phyloP scores from a whole-genome alignment of 2,888 invertebrate genomes.

The Phytoseiulus persimilis region DNA sequence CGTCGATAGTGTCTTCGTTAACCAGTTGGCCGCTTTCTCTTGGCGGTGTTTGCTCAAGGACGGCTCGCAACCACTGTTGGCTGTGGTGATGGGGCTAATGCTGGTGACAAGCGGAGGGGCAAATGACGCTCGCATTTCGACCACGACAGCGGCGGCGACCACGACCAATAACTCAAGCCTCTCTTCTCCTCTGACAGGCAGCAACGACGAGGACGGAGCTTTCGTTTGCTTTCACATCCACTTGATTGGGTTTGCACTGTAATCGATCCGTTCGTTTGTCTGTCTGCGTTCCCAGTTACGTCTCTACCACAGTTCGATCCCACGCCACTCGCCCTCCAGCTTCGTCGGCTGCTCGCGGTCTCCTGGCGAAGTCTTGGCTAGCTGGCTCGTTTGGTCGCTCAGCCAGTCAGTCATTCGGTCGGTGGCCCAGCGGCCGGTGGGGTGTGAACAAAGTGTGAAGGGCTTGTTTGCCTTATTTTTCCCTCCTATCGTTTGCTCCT shows the following conservation, averaged over 20 bases:
- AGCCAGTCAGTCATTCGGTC: not conserved
- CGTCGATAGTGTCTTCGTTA: too few species aligned
- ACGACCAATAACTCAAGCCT: not conserved
- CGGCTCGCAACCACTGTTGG: not conserved
- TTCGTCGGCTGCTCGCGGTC: not conserved
- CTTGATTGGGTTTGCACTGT: not conserved
- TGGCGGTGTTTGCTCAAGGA: not conserved
- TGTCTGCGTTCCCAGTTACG: not conserved
- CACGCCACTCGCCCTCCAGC: not conserved
- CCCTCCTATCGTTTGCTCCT: not conserved
- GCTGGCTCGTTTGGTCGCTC: not conserved
- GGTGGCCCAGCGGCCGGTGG: not conserved
- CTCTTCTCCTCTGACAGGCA: not conserved
- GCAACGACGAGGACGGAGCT: not conserved
- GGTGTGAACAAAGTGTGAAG: not conserved
- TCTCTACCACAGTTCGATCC: not conserved
- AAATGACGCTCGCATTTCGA: not conserved
- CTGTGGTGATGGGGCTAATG: not conserved
- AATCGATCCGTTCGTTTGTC: not conserved
- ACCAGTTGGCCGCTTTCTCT: too few species aligned
- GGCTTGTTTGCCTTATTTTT: not conserved
- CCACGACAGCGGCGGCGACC: not conserved
- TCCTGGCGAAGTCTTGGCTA: not conserved
- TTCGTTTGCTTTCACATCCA: not conserved
- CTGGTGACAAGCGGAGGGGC: not conserved